Conservation (phyloP, 2,888 invertebrate species). For the Mactromeris polynyma region DNA sequence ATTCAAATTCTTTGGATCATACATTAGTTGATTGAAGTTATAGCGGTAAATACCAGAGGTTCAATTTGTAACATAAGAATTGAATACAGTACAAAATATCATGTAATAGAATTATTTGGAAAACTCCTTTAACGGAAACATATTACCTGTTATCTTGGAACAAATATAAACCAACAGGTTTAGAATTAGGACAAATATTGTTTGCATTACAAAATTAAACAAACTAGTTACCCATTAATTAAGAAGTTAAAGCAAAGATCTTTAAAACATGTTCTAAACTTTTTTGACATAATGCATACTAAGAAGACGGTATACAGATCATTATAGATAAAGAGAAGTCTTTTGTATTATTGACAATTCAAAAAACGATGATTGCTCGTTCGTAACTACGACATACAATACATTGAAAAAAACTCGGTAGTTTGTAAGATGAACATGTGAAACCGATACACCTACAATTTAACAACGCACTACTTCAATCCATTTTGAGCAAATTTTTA, state of each 20-base stretch:
- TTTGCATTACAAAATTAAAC: neutral
- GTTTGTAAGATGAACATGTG: neutral
- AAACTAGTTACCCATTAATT: neutral
- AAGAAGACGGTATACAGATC: neutral
- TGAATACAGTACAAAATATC: too few relatives aligned
- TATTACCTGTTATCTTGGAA: neutral
- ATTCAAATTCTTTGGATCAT: too few relatives aligned
- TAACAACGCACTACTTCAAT: neutral
- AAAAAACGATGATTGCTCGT: conserved; percentile 1
- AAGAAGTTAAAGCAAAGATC: neutral
- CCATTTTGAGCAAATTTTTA: neutral
- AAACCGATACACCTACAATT: neutral
- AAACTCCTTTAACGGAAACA: too few relatives aligned
- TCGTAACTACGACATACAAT: neutral
- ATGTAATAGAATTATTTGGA: too few relatives aligned
- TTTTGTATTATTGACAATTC: neutral
- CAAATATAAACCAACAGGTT: neutral
- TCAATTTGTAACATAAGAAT: too few relatives aligned
- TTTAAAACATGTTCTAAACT: neutral
- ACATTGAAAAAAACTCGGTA: neutral
- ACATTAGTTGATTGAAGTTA: too few relatives aligned
- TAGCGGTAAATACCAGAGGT: too few relatives aligned
- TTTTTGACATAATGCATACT: neutral
- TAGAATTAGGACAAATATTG: neutral
- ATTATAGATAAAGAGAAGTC: neutral